Base-by-base conservation (phyloP, 1,140 invertebrate species). In the Sycophaga agraensis region DNA sequence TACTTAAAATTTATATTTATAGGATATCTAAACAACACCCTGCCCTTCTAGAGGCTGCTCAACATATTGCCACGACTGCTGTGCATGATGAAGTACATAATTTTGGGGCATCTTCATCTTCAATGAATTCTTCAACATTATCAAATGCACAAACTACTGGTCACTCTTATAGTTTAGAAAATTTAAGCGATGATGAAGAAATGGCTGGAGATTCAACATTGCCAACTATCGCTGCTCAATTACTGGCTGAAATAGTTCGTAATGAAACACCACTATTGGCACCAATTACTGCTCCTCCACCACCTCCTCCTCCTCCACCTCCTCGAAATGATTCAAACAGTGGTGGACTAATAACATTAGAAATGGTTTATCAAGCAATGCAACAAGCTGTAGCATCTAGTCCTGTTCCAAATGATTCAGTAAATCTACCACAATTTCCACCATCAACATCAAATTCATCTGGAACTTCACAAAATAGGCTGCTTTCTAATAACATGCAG, bases 291-390 rank as follows among this genome's bases (percentile, higher is more conserved):
- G 76, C 73, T 2, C 70, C 76, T 1, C 2, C 45, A n/a, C 24
- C n/a, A 31, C 45, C 45, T 17, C 12, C 16, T 11, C 35, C 9
- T 14, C 12, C 9, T 14, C 69, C 69, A 22, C 71, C 73, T 19
- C 21, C 64, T 16, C n/a, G n/a, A n/a, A 46, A 50, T 19, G 71
- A 59, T 50, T 65, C 65, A 37, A 51, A 43, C 6, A 56, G 24
- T 17, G 19, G 37, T 37, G 74, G 75, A 17, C 68, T 84, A 4
- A 85, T 85, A 39, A 85, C 84, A 0, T 73, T 77, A 1, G 84
- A 86, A 68, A 85, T 86, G 84, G 83, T 85, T 53, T 78, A 69
- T 11, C 80, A 82, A 66, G 84, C 83, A 4, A 84, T 86, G 72
- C 83, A 84, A 65, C 81, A 84, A 64, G 84, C 82, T 4, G 77